A percentile compares a stretch with the other conserved stretches of the same genome.
Conservation (phyloP, 2,113 vertebrate genomes). For the Felis chaus region DNA sequence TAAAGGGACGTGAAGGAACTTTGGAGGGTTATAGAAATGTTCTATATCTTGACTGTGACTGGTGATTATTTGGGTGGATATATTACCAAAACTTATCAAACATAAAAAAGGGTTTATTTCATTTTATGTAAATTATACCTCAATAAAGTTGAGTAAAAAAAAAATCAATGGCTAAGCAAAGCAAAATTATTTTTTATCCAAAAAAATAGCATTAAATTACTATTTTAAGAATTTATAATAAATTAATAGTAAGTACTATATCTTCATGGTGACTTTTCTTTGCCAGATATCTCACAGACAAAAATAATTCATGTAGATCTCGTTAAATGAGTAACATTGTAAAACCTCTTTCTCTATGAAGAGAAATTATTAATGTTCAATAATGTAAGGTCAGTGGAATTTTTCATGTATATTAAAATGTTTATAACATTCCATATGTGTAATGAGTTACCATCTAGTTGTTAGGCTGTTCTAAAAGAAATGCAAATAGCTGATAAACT, state of each 20-base stretch:
- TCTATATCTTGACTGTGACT: not conserved
- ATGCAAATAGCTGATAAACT: not conserved
- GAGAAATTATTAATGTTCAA: not conserved
- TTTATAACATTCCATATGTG: not conserved
- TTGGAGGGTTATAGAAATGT: not conserved
- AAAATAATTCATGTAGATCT: constrained; percentile 29
- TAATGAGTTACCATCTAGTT: not conserved
- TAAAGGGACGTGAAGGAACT: not conserved
- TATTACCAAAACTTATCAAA: constrained; percentile 16
- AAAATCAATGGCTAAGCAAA: constrained; percentile 25
- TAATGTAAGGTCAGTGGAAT: not conserved
- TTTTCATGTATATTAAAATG: not conserved
- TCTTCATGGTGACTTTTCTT: constrained; percentile 21
- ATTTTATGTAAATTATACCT: not conserved
- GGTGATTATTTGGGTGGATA: not conserved
- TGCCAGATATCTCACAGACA: not conserved
- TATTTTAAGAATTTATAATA: constrained; percentile 28
- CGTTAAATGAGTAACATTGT: not conserved
- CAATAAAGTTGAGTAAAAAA: not conserved
- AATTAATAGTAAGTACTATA: not conserved
- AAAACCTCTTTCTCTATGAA: not conserved
- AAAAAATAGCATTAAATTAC: not conserved
- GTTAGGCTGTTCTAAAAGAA: not conserved
- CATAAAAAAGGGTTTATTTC: not conserved
- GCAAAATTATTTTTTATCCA: constrained; percentile 1